Evolutionary conservation across 2,797 vertebrate genomes (phyloP).

Genomic region (Otolemur crassicaudatus): DNA sequence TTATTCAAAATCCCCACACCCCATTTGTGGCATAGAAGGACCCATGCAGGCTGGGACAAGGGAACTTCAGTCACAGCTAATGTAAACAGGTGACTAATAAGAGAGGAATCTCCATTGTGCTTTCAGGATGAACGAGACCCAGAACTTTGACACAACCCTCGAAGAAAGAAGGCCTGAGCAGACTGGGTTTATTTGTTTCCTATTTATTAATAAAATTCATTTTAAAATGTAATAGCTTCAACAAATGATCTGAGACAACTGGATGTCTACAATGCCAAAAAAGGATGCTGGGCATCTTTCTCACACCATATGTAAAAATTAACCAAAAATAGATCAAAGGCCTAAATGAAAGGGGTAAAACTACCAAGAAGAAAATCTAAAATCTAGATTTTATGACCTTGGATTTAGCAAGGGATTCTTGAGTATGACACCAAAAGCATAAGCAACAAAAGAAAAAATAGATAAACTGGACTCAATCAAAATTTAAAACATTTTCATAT

Average conservation of each 20-base stretch:
- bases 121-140: neutral
- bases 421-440: neutral
- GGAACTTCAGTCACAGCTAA: neutral
- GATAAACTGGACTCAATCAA: neutral
- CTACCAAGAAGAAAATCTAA: neutral
- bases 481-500: neutral
- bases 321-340: neutral
- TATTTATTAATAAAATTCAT: slow-evolving; percentile 15
- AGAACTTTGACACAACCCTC: neutral
- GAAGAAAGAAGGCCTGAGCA: neutral
- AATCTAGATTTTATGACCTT: neutral
- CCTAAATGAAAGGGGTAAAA: neutral
- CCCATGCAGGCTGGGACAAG: neutral
- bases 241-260: neutral
- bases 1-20: neutral
- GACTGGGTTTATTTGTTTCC: neutral
- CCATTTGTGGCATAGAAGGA: neutral
- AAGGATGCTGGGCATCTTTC: neutral
- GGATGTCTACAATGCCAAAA: neutral
- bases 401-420: neutral
- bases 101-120: neutral
- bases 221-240: neutral
- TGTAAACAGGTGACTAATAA: neutral
- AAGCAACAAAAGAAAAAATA: slow-evolving; percentile 1
- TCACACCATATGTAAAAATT: neutral